Base-by-base conservation (phyloP, 2,888 invertebrate genomes). In the Cybosia mesomella region DNA sequence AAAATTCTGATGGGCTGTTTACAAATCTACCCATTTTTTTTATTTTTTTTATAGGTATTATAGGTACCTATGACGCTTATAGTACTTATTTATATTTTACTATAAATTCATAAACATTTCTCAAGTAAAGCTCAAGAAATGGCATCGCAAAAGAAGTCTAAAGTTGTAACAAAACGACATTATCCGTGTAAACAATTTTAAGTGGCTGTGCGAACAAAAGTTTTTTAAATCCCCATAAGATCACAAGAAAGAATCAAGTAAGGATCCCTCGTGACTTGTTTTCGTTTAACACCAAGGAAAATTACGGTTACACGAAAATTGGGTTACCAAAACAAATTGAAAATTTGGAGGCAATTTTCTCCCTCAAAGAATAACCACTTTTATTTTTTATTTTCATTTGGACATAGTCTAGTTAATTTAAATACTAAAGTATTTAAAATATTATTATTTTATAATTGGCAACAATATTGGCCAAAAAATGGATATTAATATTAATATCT, bases 261-360 rank as follows among this genome's bases (percentile, higher is more conserved):
- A 77, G 80, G 79, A 81, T 86, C 86, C 85, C 84, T 76, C 74
- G 85, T 80, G 83, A 85, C 85, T 88, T 86, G 87, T 87, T 89
- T 88, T 87, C 90, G 87, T 85, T 88, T 89, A 87, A 80, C 87
- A 89, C 89, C 88, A 88, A 86, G 87, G 85, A 84, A 90, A 90
- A 90, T 91, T 87, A 89, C 86, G 89, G 87, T 81, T 85, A 86
- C 80, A 85, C 77, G 87, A 85, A 92, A 92, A 93, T 92, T 90
- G 86, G 85, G 89, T 92, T 92, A 91, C 87, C 85, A 88, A 89
- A 89, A 89, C 85, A 92, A 92, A 92, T 93, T 92, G 92, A 90
- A 91, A 92, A 89, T 92, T 91, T 91, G 87, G 85, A 84, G 86
- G 89, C 91, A 93, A 92, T 93, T 92, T 93, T 91, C 93, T 87